These are phyloP conservation scores for Zoanthus solanderi DNA, from an alignment of 92 coral and sea anemone genomes.

Conservation along the genomic window DNA sequence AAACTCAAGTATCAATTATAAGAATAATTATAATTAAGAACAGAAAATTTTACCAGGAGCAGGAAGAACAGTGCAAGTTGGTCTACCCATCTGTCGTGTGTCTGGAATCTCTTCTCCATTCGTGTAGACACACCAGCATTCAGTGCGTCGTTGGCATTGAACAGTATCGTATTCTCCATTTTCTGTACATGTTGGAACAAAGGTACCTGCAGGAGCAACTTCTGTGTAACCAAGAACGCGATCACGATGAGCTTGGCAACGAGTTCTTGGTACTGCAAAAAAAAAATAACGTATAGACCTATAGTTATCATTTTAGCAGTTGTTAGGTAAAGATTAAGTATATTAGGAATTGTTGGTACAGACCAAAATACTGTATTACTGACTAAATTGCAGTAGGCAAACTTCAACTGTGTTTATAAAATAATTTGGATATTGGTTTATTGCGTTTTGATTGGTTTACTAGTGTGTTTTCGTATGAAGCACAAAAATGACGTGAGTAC, in stretches of 20 bases:
- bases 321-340: too few relatives aligned
- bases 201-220: conserved; percentile 28
- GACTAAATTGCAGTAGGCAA: too few relatives aligned
- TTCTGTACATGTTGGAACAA: conserved; percentile 22
- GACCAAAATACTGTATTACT: too few relatives aligned
- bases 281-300: neutral
- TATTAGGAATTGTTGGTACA: too few relatives aligned
- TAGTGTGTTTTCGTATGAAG: too few relatives aligned
- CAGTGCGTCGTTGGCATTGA: neutral
- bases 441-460: too few relatives aligned
- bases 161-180: conserved; percentile 15
- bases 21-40: too few relatives aligned
- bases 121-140: conserved; percentile 39
- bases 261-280: conserved; percentile 19
- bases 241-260: conserved; percentile 38
- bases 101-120: conserved; percentile 29
- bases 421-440: too few relatives aligned
- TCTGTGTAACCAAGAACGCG: conserved; percentile 32
- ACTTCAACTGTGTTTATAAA: too few relatives aligned
- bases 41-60: neutral
- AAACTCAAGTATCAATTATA: neutral
- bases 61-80: neutral
- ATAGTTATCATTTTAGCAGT: neutral
- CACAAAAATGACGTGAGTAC: too few relatives aligned
- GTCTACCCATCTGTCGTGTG: conserved; percentile 26